phyloP scores from a whole-genome alignment of 2,113 vertebrate genomes.

The Brevimyrus niger region DNA sequence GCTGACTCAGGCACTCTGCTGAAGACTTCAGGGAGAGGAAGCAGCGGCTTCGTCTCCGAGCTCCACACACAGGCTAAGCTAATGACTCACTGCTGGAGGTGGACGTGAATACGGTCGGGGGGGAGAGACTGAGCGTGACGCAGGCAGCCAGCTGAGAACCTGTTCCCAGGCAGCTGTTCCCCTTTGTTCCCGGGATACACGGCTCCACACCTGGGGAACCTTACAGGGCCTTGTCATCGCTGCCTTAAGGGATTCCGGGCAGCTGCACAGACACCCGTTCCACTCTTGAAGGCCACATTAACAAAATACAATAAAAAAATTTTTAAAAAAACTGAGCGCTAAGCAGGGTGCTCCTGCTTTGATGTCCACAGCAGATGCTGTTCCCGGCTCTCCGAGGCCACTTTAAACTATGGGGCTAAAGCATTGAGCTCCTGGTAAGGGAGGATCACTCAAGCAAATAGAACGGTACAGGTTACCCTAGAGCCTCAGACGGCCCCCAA shows the following conservation, averaged over 20 bases:
- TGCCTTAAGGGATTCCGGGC: background rate
- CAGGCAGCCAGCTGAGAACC: slow-evolving; percentile 3
- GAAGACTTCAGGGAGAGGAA: background rate
- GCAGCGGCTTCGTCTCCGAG: background rate
- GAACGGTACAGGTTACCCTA: background rate
- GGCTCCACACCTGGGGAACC: slow-evolving; percentile 11
- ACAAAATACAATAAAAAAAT: background rate
- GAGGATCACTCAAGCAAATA: background rate
- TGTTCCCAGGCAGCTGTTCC: background rate
- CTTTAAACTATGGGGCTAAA: background rate
- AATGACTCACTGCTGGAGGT: background rate
- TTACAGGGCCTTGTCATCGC: background rate
- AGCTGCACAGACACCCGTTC: background rate
- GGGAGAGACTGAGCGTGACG: background rate
- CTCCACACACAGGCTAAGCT: background rate
- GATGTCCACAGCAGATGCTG: background rate
- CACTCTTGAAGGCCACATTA: background rate
- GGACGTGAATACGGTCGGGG: background rate
- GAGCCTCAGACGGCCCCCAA: background rate
- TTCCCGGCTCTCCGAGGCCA: background rate
- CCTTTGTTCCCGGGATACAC: background rate
- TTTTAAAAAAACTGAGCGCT: background rate
- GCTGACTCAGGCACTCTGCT: background rate
- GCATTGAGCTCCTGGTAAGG: background rate
- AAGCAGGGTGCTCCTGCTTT: background rate